Base-by-base conservation (phyloP, 2,797 vertebrate genomes). In the Oophaga sylvatica region DNA sequence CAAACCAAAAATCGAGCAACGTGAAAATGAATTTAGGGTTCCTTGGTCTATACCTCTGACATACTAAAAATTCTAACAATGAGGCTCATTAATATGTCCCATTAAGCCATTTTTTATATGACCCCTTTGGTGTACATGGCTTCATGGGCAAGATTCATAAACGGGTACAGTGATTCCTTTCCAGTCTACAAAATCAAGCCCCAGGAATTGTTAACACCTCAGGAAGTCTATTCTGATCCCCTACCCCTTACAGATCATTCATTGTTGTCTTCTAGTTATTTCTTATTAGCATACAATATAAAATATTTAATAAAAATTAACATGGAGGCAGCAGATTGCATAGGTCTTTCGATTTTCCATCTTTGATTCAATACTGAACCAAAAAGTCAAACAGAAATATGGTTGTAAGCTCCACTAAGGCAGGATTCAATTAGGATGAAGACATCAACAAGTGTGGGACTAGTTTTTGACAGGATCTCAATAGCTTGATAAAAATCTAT, bases 291-390 rank as follows among this genome's bases (percentile, higher is more conserved):
- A 9, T 73, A 17, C 2, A 73, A 41, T 41, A 20, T 11, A 22
- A 75, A 75, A 48, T 48, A 11, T 48, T 19, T 48, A 20, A 7
- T 19, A 22, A 22, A 22, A 48, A 16, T 45, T 45, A 22, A n/a
- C 9, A 48, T 75, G 35, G 71, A 48, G 41, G 71, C 71, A 45
- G 71, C 35, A 12, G 35, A 75, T 75, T 75, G 71, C 71, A 75
- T 75, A 75, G 71, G 20, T 48, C 71, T 75, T 75, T 20, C 29
- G 8, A 45, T 7, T 45, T 5, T 35, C 67, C 29, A 67, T 26
- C 65, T 67, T 67, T 67, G 11, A 67, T 26, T 70, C 29, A 1
- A 70, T 16, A 15, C 7, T 15, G 67, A 68, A 70, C 29, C 29
- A 70, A 70, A 31, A 31, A 31, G 31, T 26, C 13, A 35, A 70